Conservation (phyloP, 1,140 invertebrate genomes). For the Oncopodura yosiiana region DNA sequence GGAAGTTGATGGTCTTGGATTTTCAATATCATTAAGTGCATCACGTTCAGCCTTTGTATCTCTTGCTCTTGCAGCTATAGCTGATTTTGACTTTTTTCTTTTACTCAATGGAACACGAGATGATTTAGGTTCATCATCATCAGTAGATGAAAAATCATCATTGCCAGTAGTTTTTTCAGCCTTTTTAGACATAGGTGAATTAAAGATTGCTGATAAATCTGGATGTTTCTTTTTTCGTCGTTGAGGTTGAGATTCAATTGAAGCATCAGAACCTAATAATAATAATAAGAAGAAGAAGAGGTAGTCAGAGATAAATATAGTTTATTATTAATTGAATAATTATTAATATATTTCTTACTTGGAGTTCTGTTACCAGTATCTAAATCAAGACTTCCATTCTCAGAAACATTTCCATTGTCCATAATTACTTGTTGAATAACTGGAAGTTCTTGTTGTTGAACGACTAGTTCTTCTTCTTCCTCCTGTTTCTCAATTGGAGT, state of each 20-base stretch:
- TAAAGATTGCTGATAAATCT: background rate
- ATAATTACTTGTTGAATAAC: too few species aligned
- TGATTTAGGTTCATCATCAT: too few species aligned
- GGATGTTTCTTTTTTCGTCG: background rate
- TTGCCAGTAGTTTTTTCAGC: background rate
- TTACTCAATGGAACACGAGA: background rate
- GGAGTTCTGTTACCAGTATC: too few species aligned
- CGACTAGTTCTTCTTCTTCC: background rate
- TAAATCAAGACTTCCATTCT: too few species aligned
- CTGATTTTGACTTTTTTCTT: background rate
- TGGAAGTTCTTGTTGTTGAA: background rate
- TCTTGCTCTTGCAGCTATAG: background rate
- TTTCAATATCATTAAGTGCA: conserved; percentile 3
- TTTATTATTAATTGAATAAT: too few species aligned
- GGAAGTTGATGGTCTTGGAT: conserved; percentile 14
- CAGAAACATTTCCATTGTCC: too few species aligned
- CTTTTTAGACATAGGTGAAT: background rate
- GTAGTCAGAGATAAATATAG: too few species aligned
- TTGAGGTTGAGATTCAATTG: too few species aligned
- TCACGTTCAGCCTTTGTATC: conserved; percentile 11
- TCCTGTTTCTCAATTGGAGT: background rate
- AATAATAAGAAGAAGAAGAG: too few species aligned
- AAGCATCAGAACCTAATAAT: too few species aligned
- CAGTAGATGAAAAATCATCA: background rate
- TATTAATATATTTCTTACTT: too few species aligned